Conservation (phyloP, 2,113 vertebrate species). For the Sarotherodon lohbergeri region DNA sequence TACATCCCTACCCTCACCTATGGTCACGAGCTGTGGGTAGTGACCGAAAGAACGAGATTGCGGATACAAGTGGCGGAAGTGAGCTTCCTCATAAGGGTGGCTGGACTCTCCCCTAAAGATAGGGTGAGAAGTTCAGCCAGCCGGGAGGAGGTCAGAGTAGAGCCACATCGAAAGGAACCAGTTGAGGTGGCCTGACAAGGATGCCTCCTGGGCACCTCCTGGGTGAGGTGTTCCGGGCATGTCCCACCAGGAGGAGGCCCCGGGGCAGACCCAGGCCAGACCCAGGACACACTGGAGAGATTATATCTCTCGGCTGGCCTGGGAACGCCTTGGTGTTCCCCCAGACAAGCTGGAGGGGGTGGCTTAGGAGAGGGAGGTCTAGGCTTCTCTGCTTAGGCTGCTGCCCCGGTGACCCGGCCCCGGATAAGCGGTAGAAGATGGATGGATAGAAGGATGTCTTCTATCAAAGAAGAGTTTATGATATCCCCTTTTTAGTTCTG, state of each 20-base stretch:
- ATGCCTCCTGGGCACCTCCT: background rate
- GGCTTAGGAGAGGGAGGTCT: background rate
- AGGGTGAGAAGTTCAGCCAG: fast-evolving
- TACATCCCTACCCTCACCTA: background rate
- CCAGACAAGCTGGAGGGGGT: background rate
- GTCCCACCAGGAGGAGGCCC: fast-evolving
- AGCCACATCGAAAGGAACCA: background rate
- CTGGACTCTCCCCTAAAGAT: fast-evolving
- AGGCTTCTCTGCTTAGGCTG: background rate
- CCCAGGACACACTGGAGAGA: too few species aligned
- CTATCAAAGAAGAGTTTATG: background rate
- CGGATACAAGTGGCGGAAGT: background rate
- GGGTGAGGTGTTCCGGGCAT: fast-evolving
- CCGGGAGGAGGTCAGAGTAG: background rate
- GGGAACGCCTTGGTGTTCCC: background rate
- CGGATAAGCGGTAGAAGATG: background rate
- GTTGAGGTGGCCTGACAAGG: background rate
- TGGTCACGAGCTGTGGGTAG: background rate
- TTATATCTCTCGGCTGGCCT: background rate
- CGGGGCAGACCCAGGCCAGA: background rate
- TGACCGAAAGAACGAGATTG: fast-evolving
- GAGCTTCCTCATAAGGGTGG: background rate
- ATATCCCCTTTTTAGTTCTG: background rate
- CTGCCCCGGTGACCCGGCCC: background rate
- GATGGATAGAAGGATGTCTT: background rate